Evolutionary conservation across 2,888 invertebrate genomes (phyloP), one percentile per base, ranked within the genome.

Genomic region (Anorthoa munda): DNA sequence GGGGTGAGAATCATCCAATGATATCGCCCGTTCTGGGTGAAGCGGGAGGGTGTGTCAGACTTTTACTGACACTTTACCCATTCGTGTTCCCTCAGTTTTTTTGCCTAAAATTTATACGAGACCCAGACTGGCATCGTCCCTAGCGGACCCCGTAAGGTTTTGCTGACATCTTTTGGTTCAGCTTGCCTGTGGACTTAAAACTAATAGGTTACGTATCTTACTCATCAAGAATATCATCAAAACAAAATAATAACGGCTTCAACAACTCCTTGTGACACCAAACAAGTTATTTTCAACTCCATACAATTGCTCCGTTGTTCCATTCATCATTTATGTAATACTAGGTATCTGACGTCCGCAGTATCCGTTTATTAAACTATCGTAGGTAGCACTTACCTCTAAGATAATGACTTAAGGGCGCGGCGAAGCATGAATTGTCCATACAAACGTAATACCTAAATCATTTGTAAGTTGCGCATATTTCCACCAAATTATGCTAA

Each of bases 351-450:
- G 64, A 31, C n/a, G 50, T 48, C 23, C 46, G 23, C 17, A 5
- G 7, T 23, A 17, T 46, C 17, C 21, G 23, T 26, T 26, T 48
- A 18, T n/a, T 13, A 23, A 39, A 15, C n/a, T 26, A 7, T 60
- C 39, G 39, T 17, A 56, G 46, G 50, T 23, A 56, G 31, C 23
- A 39, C 4, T 69, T 50, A 70, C 12, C 45, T 60, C 12, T 9
- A 9, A 53, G n/a, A 71, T 60, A 71, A 72, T 61, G 17, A 13
- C 12, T 18, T n/a, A n/a, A n/a, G n/a, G n/a, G n/a, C n/a, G n/a
- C n/a, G n/a, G n/a, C n/a, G n/a, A n/a, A n/a, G n/a, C n/a, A n/a
- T n/a, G n/a, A n/a, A n/a, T n/a, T n/a, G n/a, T n/a, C n/a, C n/a
- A n/a, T n/a, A n/a, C n/a, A n/a, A n/a, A n/a, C n/a, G n/a, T n/a